Conservation (phyloP, 2,113 vertebrate species). For the Gavia stellata region DNA sequence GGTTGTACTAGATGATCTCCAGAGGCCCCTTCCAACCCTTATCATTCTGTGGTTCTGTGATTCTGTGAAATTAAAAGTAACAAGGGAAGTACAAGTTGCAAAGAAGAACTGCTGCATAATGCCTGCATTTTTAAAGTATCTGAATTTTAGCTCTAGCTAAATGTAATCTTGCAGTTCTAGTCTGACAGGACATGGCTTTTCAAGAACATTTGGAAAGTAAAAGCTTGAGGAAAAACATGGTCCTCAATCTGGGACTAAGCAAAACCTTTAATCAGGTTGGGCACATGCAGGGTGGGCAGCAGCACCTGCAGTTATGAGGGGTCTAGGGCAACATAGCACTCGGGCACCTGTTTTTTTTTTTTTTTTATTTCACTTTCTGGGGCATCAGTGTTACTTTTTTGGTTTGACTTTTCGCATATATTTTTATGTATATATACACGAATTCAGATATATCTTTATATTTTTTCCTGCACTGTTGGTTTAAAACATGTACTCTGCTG, state of each 20-base stretch:
- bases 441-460: neutral
- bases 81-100: neutral
- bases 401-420: neutral
- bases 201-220: neutral
- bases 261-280: neutral
- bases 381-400: neutral
- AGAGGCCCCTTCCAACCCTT: no score
- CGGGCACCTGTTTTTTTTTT: neutral
- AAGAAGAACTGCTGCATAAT: neutral
- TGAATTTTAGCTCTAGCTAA: neutral
- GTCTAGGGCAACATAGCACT: neutral
- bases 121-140: neutral
- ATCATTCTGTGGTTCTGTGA: no score
- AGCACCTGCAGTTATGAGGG: neutral
- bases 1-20: no score
- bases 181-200: neutral
- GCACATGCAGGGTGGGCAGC: neutral
- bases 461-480: neutral
- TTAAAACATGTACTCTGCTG: neutral
- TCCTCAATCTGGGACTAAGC: neutral
- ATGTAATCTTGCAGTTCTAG: neutral
- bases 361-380: neutral
- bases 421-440: accelerated
- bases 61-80: neutral
- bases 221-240: neutral